These are phyloP conservation scores for Scomberomorus guttatus DNA, from an alignment of 2,797 vertebrate genomes.

Conservation along the genomic window DNA sequence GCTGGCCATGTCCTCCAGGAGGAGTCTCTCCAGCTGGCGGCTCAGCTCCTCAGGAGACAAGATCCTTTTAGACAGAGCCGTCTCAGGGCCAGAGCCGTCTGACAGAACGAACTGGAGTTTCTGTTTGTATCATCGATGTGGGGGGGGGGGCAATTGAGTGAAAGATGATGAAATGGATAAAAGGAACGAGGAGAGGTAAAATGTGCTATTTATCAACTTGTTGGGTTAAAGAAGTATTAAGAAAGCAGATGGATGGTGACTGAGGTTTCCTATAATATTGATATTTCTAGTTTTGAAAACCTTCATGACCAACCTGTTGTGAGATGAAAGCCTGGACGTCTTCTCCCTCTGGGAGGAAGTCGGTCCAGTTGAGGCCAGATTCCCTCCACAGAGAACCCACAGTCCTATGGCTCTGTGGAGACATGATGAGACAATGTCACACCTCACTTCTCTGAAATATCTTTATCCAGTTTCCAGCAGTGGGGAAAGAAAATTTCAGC, in stretches of 20 bases:
- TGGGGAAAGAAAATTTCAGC: no score
- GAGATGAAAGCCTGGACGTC: conserved; percentile 93
- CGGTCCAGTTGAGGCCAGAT: conserved; percentile 92
- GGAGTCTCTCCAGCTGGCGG: conserved; percentile 92
- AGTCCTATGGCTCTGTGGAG: conserved; percentile 96
- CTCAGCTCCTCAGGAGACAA: conserved; percentile 90
- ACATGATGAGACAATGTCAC: conserved; percentile 23
- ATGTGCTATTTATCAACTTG: not conserved
- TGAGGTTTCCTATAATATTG: not conserved
- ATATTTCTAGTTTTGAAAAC: not conserved
- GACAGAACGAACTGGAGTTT: conserved; percentile 92
- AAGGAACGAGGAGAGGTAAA: not conserved
- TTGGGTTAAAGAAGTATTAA: not conserved
- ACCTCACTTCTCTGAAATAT: conserved; percentile 2
- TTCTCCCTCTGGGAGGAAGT: conserved; percentile 93
- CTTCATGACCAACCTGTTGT: conserved; percentile 87
- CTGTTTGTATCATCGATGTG: conserved; percentile 78
- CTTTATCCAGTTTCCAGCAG: no score
- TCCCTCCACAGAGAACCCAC: conserved; percentile 95
- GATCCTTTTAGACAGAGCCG: conserved; percentile 53
- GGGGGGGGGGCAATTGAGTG: not conserved
- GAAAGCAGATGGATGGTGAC: not conserved
- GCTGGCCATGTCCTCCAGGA: conserved; percentile 93
- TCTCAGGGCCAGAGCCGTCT: conserved; percentile 67
- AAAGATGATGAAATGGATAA: not conserved